Evolutionary conservation across 2,113 vertebrate genomes (phyloP).

Genomic region (Peromyscus californicus): DNA sequence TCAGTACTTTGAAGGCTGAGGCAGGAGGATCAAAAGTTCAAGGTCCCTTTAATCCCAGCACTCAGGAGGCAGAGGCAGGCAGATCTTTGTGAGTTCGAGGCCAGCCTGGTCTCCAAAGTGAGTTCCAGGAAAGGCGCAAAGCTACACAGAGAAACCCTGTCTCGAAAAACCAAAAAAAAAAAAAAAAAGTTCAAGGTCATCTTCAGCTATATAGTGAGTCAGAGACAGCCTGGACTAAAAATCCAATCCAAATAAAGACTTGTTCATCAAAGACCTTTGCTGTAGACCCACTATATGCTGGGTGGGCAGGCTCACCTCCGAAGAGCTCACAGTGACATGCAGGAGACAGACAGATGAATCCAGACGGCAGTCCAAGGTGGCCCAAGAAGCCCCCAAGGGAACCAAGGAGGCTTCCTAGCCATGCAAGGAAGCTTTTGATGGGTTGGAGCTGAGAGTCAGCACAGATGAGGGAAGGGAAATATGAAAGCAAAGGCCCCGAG

Average conservation of each 20-base stretch:
- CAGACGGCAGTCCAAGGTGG: rapidly evolving
- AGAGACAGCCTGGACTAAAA: neutral
- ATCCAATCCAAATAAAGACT: neutral
- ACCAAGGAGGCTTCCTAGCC: neutral
- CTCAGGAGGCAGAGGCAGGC: too few species aligned
- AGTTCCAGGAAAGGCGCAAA: too few species aligned
- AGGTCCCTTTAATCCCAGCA: too few species aligned
- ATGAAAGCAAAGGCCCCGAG: neutral
- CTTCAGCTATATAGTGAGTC: neutral
- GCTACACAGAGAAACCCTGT: too few species aligned
- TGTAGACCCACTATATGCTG: neutral
- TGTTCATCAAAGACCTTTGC: neutral
- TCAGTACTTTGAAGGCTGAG: neutral
- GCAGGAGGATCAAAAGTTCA: neutral
- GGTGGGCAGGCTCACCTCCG: neutral
- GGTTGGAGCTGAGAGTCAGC: neutral
- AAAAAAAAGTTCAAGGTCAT: neutral
- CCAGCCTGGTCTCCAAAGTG: too few species aligned
- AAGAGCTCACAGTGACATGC: too few species aligned
- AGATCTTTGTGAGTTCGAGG: too few species aligned
- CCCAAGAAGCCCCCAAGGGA: too few species aligned
- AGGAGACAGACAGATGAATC: too few species aligned
- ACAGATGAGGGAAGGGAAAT: too few species aligned
- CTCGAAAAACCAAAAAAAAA: too few species aligned
- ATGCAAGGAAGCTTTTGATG: neutral